A percentile compares a stretch with the other conserved stretches of the same genome.
phyloP scores from a whole-genome alignment of 2,113 vertebrate species.

The human (Homo sapiens) region DNA sequence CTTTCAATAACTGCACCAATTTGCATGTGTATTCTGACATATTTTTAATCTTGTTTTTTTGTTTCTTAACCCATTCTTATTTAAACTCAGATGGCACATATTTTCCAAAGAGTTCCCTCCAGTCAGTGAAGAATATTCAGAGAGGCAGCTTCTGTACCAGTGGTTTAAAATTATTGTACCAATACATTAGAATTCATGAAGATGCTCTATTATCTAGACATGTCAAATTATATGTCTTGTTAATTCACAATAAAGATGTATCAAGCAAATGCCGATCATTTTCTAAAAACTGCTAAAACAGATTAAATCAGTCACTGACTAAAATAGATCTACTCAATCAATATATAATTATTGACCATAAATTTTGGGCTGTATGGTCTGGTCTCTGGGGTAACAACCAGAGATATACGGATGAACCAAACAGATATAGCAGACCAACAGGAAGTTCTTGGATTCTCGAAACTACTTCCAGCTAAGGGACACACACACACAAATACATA shows the following conservation, averaged over 20 bases:
- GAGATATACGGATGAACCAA: background rate
- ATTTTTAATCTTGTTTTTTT: background rate
- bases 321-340: conserved; percentile 29
- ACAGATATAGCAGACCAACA: background rate
- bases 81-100: background rate
- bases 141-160: conserved; percentile 6
- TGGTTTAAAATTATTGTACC: conserved; percentile 49
- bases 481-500: background rate
- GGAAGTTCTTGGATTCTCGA: background rate
- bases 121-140: conserved; percentile 19
- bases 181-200: conserved; percentile 43
- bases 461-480: background rate
- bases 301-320: background rate
- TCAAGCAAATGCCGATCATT: conserved; percentile 11
- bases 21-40: background rate
- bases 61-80: background rate
- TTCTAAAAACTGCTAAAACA: conserved; percentile 40
- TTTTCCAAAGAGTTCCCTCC: conserved; percentile 26
- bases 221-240: conserved; percentile 27
- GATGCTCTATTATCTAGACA: conserved; percentile 32
- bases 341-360: background rate
- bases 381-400: background rate
- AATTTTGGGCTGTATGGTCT: background rate
- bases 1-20: background rate
- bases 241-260: conserved; percentile 24